Base-by-base conservation (phyloP, 2,797 vertebrate species). In the Characodon lateralis region DNA sequence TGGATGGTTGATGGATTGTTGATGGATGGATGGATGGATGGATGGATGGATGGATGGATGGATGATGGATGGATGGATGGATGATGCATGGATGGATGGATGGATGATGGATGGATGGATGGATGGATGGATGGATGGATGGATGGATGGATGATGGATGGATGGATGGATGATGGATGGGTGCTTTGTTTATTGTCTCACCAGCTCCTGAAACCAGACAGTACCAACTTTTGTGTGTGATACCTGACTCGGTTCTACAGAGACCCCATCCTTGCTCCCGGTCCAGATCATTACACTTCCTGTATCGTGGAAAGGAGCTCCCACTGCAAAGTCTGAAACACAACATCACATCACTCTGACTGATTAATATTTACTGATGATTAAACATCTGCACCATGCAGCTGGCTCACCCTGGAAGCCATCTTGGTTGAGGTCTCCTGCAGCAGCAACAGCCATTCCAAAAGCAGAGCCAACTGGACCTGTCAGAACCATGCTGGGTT, bases 281-380 rank as follows among this genome's bases (percentile, higher is more conserved):
- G 92, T 96, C 95, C 96, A 99, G 87, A 99, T 96, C 91, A 95
- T 97, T 16, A 98, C 96, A 73, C 93, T 96, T 83, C 98, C 98
- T 0, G 81, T 78, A 5, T 88, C 96, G 58, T 97, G 94, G 2
- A 96, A 99, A 0, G 98, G 98, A 56, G 97, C 97, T 20, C 98
- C 98, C 5, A 98, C 96, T 0, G 97, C 98, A 46, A 99, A 93
- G 82, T 99, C 98, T 99, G 87, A 9, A 72, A 79, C 2, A 76
- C 6, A 73, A 35, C 16, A 10, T 51, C 6, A 50, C 13, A 1
- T 59, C n/a, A 68, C 26, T 18, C 24, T n/a, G 4, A 48, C 46
- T 26, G 12, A 66, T 46, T 35, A 20, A 35, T 22, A 65, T 28
- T n/a, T 26, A 68, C 9, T 20, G 20, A 28, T 71, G 1, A 28